Percentiles rank a stretch among this genome's conserved stretches.
Conservation (phyloP, 1,140 invertebrate genomes). For the Drosophila pandora region DNA sequence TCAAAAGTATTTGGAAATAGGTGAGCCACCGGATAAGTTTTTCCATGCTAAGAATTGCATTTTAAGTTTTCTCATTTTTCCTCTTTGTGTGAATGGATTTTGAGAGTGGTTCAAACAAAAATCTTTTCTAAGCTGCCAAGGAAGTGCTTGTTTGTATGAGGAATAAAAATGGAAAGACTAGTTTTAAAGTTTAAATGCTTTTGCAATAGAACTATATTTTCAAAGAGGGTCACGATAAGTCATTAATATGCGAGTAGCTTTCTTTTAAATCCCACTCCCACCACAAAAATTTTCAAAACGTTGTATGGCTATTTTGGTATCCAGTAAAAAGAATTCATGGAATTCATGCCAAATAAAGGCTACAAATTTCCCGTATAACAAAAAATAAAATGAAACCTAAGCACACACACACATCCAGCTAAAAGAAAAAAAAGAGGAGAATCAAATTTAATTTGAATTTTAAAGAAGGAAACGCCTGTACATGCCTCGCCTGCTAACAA, state of each 20-base stretch:
- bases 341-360: slow-evolving; percentile 57
- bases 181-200: slow-evolving; percentile 13
- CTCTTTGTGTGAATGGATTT: neutral
- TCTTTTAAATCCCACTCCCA: slow-evolving; percentile 12
- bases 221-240: neutral
- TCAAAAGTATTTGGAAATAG: slow-evolving; percentile 96
- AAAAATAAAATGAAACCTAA: slow-evolving; percentile 19
- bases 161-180: slow-evolving; percentile 5
- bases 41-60: neutral
- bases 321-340: slow-evolving; percentile 51
- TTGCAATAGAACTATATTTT: slow-evolving; percentile 6
- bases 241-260: slow-evolving; percentile 43
- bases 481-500: slow-evolving; percentile 54
- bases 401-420: slow-evolving; percentile 22
- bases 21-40: slow-evolving; percentile 85
- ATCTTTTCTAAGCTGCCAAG: slow-evolving; percentile 19
- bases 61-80: slow-evolving; percentile 2
- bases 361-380: slow-evolving; percentile 43
- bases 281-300: slow-evolving; percentile 8
- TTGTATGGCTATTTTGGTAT: slow-evolving; percentile 47
- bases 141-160: slow-evolving; percentile 19
- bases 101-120: slow-evolving; percentile 9
- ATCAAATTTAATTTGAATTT: slow-evolving; percentile 78
- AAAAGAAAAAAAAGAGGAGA: slow-evolving; percentile 32
- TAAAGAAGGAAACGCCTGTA: slow-evolving; percentile 60